Evolutionary conservation across 2,888 invertebrate genomes (phyloP), one percentile per base, ranked within the genome.

Genomic region (Patella caerulea): DNA sequence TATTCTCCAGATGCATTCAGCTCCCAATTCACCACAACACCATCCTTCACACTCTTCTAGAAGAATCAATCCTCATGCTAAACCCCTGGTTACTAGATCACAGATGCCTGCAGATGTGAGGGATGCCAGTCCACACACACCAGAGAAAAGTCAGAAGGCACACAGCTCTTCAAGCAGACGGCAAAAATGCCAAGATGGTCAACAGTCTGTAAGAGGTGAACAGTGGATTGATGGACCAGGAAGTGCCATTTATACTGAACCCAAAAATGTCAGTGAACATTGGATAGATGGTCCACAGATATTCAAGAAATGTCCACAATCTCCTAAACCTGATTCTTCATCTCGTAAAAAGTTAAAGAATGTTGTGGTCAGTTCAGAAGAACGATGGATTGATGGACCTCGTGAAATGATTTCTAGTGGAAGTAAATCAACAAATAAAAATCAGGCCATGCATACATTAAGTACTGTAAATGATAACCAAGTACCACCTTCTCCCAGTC

Each of bases 201-300:
- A 83, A 29, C 80, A 83, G 14, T 82, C 79, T 12, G 74, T 85
- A 45, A 84, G 85, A 54, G 85, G 85, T 88, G 98, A 98, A 89
- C 96, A 97, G 90, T 98, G 98, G 98, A 96, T 98, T 81, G 98
- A 98, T 92, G 98, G 98, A 0, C 98, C 98, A 0, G 94, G 97
- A 89, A 96, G 97, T 15, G 84, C 86, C 69, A 84, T 87, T 55
- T 86, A 85, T 78, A 85, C 87, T 9, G 89, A 89, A 56, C 80
- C 83, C 54, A 82, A 82, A 73, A 81, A 79, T 12, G 71, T 79
- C 14, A 79, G 80, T 24, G 98, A 98, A 92, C 97, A 96, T 3
- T 98, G 98, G 98, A 96, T 98, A 76, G 98, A 98, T 91, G 98
- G 98, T 0, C 98, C 98, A n/a, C 83, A 87, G 29, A 86, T 87